Conservation (phyloP, 2,888 invertebrate species). For the Steromphala cineraria region DNA sequence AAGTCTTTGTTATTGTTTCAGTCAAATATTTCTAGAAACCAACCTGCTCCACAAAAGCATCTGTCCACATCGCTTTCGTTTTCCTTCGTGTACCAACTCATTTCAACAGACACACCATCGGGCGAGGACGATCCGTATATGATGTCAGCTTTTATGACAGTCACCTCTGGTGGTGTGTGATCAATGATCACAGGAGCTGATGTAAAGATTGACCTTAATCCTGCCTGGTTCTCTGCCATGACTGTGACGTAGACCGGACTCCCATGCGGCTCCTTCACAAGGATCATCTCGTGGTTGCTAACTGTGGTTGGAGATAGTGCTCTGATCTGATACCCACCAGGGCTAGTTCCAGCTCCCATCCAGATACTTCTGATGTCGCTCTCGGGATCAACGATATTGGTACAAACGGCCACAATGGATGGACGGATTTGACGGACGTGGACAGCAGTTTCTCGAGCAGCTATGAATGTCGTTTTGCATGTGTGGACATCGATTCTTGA, state of each 20-base stretch:
- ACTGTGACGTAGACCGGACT: conserved; percentile 38
- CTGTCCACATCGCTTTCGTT: background rate
- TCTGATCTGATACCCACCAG: conserved; percentile 38
- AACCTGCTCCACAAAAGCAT: background rate
- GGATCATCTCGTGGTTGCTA: conserved; percentile 28
- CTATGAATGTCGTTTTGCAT: too few relatives aligned
- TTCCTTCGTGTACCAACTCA: background rate
- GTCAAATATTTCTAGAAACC: too few relatives aligned
- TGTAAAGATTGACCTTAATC: conserved; percentile 33
- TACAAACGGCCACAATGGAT: background rate
- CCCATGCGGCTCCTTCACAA: conserved; percentile 37
- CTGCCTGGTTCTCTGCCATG: conserved; percentile 46
- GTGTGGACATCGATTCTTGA: too few relatives aligned
- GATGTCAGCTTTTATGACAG: background rate
- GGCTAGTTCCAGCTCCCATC: conserved; percentile 42
- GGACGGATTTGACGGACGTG: background rate
- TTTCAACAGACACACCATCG: background rate
- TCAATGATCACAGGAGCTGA: conserved; percentile 41
- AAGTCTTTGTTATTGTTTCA: too few relatives aligned
- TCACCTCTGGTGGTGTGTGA: conserved; percentile 38
- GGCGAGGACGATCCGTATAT: background rate
- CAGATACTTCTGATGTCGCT: conserved; percentile 27
- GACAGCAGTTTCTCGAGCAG: background rate
- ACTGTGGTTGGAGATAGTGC: conserved; percentile 23
- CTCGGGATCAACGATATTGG: conserved; percentile 31